A percentile compares a stretch with the other conserved stretches of the same genome.
These are phyloP conservation scores for Bombyx mandarina DNA, from an alignment of 1,140 invertebrate genomes.

Conservation along the genomic window DNA sequence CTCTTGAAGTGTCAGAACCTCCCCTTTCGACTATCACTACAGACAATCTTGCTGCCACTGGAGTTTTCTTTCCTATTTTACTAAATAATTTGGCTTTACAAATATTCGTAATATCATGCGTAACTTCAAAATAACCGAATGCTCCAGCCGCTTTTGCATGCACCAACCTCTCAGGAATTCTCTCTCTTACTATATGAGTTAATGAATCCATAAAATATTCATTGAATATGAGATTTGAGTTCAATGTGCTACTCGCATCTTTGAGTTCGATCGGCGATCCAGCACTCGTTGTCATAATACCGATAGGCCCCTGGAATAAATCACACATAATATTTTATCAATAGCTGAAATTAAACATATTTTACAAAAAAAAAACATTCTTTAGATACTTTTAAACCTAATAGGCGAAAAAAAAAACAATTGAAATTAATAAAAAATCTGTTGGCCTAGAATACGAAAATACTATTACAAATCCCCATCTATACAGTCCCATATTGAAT, in stretches of 20 bases:
- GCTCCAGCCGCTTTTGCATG: conserved; percentile 95
- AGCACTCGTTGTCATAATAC: conserved; percentile 85
- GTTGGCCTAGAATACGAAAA: too few relatives aligned
- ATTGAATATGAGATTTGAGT: conserved; percentile 80
- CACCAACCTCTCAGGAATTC: conserved; percentile 94
- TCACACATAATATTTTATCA: background rate
- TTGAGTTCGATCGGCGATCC: conserved; percentile 82
- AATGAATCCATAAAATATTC: conserved; percentile 88
- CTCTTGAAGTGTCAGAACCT: conserved; percentile 82
- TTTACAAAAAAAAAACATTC: too few relatives aligned
- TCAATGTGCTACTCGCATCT: conserved; percentile 41
- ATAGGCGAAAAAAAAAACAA: too few relatives aligned
- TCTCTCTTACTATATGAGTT: conserved; percentile 88
- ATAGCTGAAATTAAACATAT: too few relatives aligned
- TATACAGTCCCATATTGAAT: too few relatives aligned
- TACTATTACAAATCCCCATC: too few relatives aligned
- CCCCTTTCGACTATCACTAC: conserved; percentile 91
- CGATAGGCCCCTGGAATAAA: conserved; percentile 80
- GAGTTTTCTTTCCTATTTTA: conserved; percentile 86
- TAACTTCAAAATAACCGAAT: conserved; percentile 95
- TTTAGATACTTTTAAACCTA: too few relatives aligned
- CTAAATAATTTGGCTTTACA: conserved; percentile 88
- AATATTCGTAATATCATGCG: conserved; percentile 90
- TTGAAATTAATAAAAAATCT: too few relatives aligned
- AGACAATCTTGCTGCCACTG: conserved; percentile 78